A percentile compares a stretch with the other conserved stretches of the same genome.
These are phyloP conservation scores for Aethes cnicana DNA, from an alignment of 2,888 invertebrate genomes.

Conservation along the genomic window DNA sequence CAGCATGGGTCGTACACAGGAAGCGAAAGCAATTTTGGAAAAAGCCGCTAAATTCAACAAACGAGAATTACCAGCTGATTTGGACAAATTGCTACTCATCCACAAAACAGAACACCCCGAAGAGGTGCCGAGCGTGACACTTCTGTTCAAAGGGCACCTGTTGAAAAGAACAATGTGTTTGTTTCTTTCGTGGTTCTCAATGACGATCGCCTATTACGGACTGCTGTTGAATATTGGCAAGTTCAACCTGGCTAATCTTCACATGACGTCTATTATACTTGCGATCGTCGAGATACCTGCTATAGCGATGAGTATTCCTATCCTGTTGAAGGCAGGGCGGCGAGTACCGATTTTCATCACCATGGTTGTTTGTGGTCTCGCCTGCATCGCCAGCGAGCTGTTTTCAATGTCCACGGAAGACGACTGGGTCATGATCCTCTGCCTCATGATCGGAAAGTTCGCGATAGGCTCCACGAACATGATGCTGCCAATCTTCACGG, in stretches of 20 bases:
- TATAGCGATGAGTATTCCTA: slow-evolving; percentile 88
- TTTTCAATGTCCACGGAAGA: slow-evolving; percentile 78
- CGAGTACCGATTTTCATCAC: slow-evolving; percentile 87
- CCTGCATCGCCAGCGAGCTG: slow-evolving; percentile 85
- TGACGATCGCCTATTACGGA: slow-evolving; percentile 90
- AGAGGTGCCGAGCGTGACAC: slow-evolving; percentile 81
- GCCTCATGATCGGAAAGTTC: slow-evolving; percentile 91
- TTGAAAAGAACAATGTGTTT: slow-evolving; percentile 87
- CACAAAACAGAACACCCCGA: slow-evolving; percentile 64
- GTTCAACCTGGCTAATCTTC: slow-evolving; percentile 88
- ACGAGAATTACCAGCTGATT: slow-evolving; percentile 84
- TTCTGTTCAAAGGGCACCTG: slow-evolving; percentile 86
- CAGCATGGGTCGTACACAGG: slow-evolving; percentile 86
- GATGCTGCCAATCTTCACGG: slow-evolving; percentile 89
- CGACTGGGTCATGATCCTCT: slow-evolving; percentile 87
- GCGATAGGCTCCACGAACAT: slow-evolving; percentile 90
- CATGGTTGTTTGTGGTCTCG: slow-evolving; percentile 85
- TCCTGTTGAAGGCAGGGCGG: slow-evolving; percentile 88
- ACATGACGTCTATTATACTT: slow-evolving; percentile 87
- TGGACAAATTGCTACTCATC: slow-evolving; percentile 86
- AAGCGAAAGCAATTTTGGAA: slow-evolving; percentile 85
- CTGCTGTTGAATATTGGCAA: slow-evolving; percentile 87
- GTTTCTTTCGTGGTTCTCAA: slow-evolving; percentile 89
- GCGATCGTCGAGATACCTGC: slow-evolving; percentile 91
- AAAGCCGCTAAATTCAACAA: slow-evolving; percentile 86